Base-by-base conservation (phyloP, 1,140 invertebrate species). In the Zaprionus lachaisei region DNA sequence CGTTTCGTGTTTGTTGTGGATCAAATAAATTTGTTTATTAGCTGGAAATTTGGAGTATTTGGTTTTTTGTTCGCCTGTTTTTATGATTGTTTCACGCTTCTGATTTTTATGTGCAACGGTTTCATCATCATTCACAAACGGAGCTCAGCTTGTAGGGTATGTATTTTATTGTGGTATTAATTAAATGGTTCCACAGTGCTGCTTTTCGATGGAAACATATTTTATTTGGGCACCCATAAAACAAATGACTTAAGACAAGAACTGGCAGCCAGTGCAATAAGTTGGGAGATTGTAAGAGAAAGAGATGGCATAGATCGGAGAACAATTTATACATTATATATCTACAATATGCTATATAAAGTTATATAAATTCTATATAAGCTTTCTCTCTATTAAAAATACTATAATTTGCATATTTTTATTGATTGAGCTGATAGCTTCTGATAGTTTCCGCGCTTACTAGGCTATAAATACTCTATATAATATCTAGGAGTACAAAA, bases 21-120 rank as follows among this genome's bases (percentile, higher is more conserved):
- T 57, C 44, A 44, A 64, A 47, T 61, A 75, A 77, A 65, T 77
- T 69, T 64, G 81, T 82, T 90, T 87, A 90, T 90, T 90, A 89
- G 79, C 69, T 66, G 60, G 81, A 90, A 89, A 77, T 80, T 81
- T 71, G 58, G 60, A 73, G 66, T 77, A 51, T 51, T 51, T 24
- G 17, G 47, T 51, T 51, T 51, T 22, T 47, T 47, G 41, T 47
- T 47, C n/a, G n/a, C 17, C 6, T 47, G 41, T 47, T 47, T 47
- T 47, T 73, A 74, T 90, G 80, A 64, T 79, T 81, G 64, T 57
- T 77, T 77, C 49, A 72, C 69, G 70, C 57, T 77, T 38, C 49
- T 77, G 74, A 56, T 49, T 77, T 77, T 72, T 31, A 66, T 71
- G 57, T 57, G 20, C 28, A 44, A 37, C 65, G 66, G 69, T 64